Evolutionary conservation across 1,140 invertebrate genomes (phyloP).

Genomic region (Meloidogyne chitwoodi): DNA sequence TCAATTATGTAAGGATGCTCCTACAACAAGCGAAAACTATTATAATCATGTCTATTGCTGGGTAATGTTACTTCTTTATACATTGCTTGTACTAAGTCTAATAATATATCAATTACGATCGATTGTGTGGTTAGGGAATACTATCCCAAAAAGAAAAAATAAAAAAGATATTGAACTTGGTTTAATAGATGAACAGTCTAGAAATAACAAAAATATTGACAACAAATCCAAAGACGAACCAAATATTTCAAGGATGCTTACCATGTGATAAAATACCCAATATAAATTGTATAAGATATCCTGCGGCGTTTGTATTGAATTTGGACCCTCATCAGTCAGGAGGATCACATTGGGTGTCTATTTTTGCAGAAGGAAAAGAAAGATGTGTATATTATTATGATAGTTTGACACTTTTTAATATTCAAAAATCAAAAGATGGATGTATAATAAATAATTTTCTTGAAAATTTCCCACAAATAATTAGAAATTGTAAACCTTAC

Average conservation of each 20-base stretch:
- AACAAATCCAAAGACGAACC: slow-evolving; percentile 1
- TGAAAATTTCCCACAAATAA: no score
- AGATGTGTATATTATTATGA: neutral
- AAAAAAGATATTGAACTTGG: no score
- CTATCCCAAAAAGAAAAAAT: no score
- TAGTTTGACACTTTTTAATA: neutral
- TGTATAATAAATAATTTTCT: no score
- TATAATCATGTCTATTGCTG: neutral
- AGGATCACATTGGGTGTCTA: neutral
- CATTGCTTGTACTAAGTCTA: no score
- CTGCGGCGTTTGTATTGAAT: neutral
- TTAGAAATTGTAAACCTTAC: no score
- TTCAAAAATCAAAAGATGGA: no score
- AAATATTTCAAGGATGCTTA: no score
- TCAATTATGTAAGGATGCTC: neutral
- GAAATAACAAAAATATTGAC: slow-evolving; percentile 4
- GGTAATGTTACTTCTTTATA: no score
- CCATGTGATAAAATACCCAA: neutral
- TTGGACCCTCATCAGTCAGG: neutral
- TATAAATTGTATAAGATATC: neutral
- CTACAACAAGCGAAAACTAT: neutral
- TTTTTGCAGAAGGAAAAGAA: neutral
- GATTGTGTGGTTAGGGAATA: no score
- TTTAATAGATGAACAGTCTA: neutral
- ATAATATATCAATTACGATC: no score